A percentile compares a stretch with the other conserved stretches of the same genome.
These are phyloP conservation scores for Siniperca scherzeri DNA, from an alignment of 2,797 vertebrate species.

Conservation along the genomic window DNA sequence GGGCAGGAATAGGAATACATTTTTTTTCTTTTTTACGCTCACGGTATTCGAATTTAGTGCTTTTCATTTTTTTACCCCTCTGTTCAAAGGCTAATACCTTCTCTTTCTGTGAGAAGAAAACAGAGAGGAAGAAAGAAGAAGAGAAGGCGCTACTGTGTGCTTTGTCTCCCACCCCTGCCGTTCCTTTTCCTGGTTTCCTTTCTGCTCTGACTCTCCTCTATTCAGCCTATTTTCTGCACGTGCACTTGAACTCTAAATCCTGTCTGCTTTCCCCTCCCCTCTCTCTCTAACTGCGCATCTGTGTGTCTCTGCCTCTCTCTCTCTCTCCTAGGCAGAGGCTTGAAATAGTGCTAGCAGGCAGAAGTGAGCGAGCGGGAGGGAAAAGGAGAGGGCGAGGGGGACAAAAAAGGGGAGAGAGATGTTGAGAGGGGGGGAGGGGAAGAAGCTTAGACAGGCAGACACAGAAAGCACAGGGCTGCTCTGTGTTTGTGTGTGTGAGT, in stretches of 20 bases:
- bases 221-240: conserved; percentile 85
- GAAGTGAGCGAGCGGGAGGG: conserved; percentile 76
- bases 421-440: conserved; percentile 83
- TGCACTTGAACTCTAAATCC: conserved; percentile 89
- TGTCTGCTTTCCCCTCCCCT: conserved; percentile 82
- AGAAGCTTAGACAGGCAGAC: conserved; percentile 80
- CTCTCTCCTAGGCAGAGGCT: conserved; percentile 66
- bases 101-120: conserved; percentile 47
- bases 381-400: conserved; percentile 81
- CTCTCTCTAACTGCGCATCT: conserved; percentile 74
- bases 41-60: conserved; percentile 67
- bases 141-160: conserved; percentile 66
- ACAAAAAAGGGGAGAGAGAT: conserved; percentile 85
- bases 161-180: conserved; percentile 72
- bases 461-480: conserved; percentile 70
- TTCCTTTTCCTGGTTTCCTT: conserved; percentile 82
- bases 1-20: conserved; percentile 79
- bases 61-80: conserved; percentile 63
- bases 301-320: conserved; percentile 69
- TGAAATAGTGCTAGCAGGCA: conserved; percentile 85
- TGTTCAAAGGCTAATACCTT: conserved; percentile 70
- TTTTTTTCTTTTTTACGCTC: conserved; percentile 59
- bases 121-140: conserved; percentile 55
- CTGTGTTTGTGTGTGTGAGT: conserved; percentile 46
- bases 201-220: conserved; percentile 78